Evolutionary conservation across 2,888 invertebrate genomes (phyloP).

Genomic region (Drosophila borealis): DNA sequence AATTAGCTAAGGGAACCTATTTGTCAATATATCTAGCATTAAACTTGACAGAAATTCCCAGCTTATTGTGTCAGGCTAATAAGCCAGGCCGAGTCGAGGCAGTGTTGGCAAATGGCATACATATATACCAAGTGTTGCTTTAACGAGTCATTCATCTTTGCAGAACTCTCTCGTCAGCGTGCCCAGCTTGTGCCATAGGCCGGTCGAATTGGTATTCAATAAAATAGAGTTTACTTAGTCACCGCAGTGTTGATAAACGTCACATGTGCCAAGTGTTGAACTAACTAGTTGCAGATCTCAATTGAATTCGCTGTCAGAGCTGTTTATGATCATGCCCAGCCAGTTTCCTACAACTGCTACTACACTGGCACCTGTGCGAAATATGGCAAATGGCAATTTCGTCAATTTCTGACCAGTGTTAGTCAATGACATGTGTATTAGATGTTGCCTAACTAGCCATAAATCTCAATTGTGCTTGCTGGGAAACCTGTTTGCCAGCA

Average conservation of each 20-base stretch:
- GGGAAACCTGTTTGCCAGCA: slow-evolving; percentile 36
- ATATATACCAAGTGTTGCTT: neutral
- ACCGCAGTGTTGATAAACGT: neutral
- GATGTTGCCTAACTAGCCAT: slow-evolving; percentile 39
- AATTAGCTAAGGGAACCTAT: neutral
- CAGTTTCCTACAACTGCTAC: too few relatives aligned
- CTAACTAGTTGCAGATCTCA: neutral
- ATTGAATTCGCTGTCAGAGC: neutral
- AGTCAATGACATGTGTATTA: slow-evolving; percentile 5
- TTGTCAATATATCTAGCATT: neutral
- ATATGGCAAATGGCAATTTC: too few relatives aligned
- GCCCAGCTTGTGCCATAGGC: too few relatives aligned
- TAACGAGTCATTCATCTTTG: too few relatives aligned
- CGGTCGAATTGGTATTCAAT: neutral
- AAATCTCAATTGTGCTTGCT: slow-evolving; percentile 66
- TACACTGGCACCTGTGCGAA: too few relatives aligned
- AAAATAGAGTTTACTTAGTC: neutral
- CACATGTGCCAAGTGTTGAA: too few relatives aligned
- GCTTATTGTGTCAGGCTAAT: too few relatives aligned
- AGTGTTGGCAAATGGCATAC: neutral
- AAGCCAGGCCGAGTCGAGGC: too few relatives aligned
- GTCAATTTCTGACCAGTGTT: neutral
- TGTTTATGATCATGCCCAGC: too few relatives aligned
- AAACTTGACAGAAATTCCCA: too few relatives aligned
- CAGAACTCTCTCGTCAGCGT: too few relatives aligned